A percentile compares a stretch with the other conserved stretches of the same genome.
These are phyloP conservation scores for Aphaenogaster ashmeadi DNA, from an alignment of 1,140 invertebrate genomes.

Conservation along the genomic window DNA sequence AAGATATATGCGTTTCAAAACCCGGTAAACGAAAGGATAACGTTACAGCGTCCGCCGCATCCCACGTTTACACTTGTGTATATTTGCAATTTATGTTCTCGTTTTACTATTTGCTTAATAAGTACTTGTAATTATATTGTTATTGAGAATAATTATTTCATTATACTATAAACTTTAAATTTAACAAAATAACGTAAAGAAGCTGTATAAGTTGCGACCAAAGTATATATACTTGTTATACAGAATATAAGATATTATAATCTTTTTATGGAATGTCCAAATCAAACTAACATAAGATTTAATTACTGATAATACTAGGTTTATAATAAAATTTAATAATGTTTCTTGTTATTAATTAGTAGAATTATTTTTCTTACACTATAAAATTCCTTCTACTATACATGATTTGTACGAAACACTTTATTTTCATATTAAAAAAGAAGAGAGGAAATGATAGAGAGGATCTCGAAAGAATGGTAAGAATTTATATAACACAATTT, in stretches of 20 bases:
- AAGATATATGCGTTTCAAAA: slow-evolving; percentile 86
- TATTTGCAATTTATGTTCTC: slow-evolving; percentile 52
- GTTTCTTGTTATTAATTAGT: slow-evolving; percentile 53
- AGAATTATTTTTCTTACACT: slow-evolving; percentile 13
- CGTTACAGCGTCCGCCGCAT: slow-evolving; percentile 44
- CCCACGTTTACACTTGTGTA: slow-evolving; percentile 48
- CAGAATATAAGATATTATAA: slow-evolving; percentile 39
- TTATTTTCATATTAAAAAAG: background rate
- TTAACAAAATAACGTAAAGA: slow-evolving; percentile 33
- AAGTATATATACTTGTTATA: slow-evolving; percentile 47
- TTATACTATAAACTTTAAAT: slow-evolving; percentile 40
- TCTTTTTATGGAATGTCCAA: slow-evolving; percentile 34
- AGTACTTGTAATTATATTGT: slow-evolving; percentile 47
- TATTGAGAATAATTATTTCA: slow-evolving; percentile 50
- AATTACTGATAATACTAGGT: slow-evolving; percentile 50
- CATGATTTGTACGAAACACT: background rate
- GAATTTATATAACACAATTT: background rate
- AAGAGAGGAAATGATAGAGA: background rate
- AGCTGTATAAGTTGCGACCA: slow-evolving; percentile 58
- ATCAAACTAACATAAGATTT: slow-evolving; percentile 54
- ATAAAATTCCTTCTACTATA: background rate
- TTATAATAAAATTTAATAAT: slow-evolving; percentile 50
- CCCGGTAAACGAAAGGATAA: slow-evolving; percentile 69
- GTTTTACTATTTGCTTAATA: slow-evolving; percentile 40
- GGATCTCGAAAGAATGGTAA: background rate